phyloP scores from a whole-genome alignment of 2,113 vertebrate species.

The Ctenomys sociabilis region DNA sequence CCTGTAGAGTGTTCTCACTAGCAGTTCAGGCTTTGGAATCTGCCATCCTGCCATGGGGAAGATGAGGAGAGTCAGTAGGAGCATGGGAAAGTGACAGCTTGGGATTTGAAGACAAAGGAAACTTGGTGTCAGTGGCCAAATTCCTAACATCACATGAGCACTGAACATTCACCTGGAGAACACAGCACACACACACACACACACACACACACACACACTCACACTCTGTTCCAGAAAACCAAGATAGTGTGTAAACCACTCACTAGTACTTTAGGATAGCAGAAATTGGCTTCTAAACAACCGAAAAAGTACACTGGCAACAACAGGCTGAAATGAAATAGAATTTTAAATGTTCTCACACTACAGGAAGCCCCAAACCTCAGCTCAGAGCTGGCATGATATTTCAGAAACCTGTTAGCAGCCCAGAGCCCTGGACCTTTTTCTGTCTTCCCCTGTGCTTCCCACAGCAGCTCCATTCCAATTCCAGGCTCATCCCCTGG shows the following conservation, averaged over 20 bases:
- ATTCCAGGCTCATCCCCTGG: neutral
- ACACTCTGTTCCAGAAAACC: neutral
- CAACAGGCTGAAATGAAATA: neutral
- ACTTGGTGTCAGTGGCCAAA: neutral
- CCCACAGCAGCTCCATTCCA: too few relatives aligned
- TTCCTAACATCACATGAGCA: neutral
- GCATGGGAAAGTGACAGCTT: neutral
- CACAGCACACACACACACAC: accelerated
- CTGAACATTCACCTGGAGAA: neutral
- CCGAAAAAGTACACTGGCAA: neutral
- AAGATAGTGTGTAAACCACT: neutral
- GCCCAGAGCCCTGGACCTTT: neutral
- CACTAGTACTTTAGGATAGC: neutral
- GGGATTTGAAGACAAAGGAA: neutral
- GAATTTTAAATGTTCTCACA: neutral
- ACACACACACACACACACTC: neutral
- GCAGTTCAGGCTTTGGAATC: neutral
- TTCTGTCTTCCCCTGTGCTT: too few relatives aligned
- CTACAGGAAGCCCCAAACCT: neutral
- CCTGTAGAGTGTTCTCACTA: neutral
- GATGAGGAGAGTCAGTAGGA: neutral
- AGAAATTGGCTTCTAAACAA: neutral
- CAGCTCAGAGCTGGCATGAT: neutral
- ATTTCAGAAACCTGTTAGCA: neutral
- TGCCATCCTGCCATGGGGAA: neutral